Base-by-base conservation (phyloP, 1,140 invertebrate genomes). In the Diachasmimorpha longicaudata region DNA sequence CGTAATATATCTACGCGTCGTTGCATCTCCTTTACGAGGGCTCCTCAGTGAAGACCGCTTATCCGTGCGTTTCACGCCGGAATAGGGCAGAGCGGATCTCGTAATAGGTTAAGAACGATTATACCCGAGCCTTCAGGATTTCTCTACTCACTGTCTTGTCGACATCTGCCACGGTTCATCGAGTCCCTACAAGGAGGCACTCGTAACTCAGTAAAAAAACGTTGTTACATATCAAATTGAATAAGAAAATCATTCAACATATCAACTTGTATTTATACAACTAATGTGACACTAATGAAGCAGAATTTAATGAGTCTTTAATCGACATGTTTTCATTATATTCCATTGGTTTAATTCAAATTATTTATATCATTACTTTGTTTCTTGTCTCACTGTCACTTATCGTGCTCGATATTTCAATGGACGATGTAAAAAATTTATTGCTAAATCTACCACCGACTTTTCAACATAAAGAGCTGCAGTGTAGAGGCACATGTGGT, bases 241-340 rank as follows among this genome's bases (percentile, higher is more conserved):
- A 52, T 52, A 16, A 44, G 31, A 69, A 31, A 46, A 44, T 36
- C 13, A 70, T 74, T 21, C n/a, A 58, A 19, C 44, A 1, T n/a
- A 58, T 72, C 39, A 42, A 19, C 21, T 19, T 58, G 36, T 68
- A 52, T 55, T 37, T 52, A 69, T 31, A 21, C 67, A 19, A 10
- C 44, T 37, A 21, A 39, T 55, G 16, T 77, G 75, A 76, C 72
- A 48, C 16, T 77, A 74, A 77, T 77, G 76, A 74, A 77, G 52
- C 72, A 31, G 46, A 14, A 68, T 72, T 77, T 73, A 72, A 77
- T 77, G 75, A 77, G 66, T 70, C 8, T 36, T 6, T 52, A 77
- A 39, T 52, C 55, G 36, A 19, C 19, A 0, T 69, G 74, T 16
- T 16, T 52, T 52, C 48, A 52, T 52, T n/a, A 52, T n/a, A 52